Conservation (phyloP, 2,113 vertebrate genomes). For the Megaceryle maxima region DNA sequence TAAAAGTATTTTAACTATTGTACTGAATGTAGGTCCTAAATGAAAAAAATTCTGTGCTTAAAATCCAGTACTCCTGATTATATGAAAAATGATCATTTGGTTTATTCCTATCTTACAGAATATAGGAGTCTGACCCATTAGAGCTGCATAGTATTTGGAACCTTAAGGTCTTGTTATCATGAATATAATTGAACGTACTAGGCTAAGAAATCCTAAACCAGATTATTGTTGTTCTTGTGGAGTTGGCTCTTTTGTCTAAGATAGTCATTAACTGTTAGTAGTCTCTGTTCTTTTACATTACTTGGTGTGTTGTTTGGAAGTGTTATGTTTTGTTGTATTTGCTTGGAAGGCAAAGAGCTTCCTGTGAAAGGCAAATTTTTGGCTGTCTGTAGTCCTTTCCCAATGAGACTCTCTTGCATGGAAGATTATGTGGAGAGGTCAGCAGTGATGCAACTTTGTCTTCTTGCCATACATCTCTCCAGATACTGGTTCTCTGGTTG, state of each 20-base stretch:
- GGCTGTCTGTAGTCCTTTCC: conserved; percentile 58
- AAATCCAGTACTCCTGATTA: background rate
- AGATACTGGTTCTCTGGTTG: conserved; percentile 35
- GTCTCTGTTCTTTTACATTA: conserved; percentile 17
- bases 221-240: conserved; percentile 2
- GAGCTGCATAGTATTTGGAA: background rate
- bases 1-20: background rate
- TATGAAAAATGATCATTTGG: background rate
- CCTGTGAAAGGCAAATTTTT: conserved; percentile 43
- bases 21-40: background rate
- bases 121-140: background rate
- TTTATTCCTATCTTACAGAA: background rate
- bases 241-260: conserved; percentile 30
- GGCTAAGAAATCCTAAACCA: background rate
- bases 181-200: background rate
- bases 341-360: conserved; percentile 57
- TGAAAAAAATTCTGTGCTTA: conserved; percentile 16
- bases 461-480: conserved; percentile 48
- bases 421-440: conserved; percentile 15
- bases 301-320: conserved; percentile 3
- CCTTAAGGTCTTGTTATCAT: background rate
- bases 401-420: conserved; percentile 57
- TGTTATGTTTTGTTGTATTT: background rate
- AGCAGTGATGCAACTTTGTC: conserved; percentile 49
- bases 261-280: conserved; percentile 50